These are phyloP conservation scores for Cordylochernes scorpioides DNA, from an alignment of 2,888 invertebrate species.

Conservation along the genomic window DNA sequence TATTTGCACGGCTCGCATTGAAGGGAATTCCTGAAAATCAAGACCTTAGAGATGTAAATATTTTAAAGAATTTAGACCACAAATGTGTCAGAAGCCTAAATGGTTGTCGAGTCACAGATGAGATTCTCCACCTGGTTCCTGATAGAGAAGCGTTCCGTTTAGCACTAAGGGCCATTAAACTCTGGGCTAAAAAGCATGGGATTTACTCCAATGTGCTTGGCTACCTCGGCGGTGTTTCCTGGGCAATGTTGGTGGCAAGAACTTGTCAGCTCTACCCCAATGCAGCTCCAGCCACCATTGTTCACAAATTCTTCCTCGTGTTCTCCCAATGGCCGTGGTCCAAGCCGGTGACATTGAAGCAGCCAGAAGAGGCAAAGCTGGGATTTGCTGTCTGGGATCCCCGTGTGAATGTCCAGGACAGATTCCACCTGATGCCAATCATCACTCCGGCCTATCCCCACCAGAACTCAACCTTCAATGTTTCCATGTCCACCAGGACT, in stretches of 20 bases:
- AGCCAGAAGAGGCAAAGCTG: slow-evolving; percentile 56
- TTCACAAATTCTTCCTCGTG: slow-evolving; percentile 92
- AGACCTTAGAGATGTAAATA: slow-evolving; percentile 57
- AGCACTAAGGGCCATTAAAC: slow-evolving; percentile 71
- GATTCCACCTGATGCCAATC: slow-evolving; percentile 93
- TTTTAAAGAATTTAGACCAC: slow-evolving; percentile 82
- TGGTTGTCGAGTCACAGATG: slow-evolving; percentile 93
- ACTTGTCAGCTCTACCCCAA: slow-evolving; percentile 96
- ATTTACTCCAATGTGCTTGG: slow-evolving; percentile 95
- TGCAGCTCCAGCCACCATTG: slow-evolving; percentile 69
- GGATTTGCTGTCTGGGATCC: slow-evolving; percentile 95
- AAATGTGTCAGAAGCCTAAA: slow-evolving; percentile 88
- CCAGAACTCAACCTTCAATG: slow-evolving; percentile 96
- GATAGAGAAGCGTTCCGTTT: slow-evolving; percentile 76
- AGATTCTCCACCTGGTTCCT: slow-evolving; percentile 80
- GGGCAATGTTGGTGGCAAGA: slow-evolving; percentile 96
- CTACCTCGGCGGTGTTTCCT: slow-evolving; percentile 89
- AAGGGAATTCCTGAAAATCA: slow-evolving; percentile 72
- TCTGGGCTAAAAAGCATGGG: slow-evolving; percentile 91
- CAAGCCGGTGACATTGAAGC: slow-evolving; percentile 78
- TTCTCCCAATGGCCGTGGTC: slow-evolving; percentile 99
- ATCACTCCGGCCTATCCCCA: slow-evolving; percentile 98
- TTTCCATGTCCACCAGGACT: slow-evolving; percentile 63
- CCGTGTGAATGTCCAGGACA: slow-evolving; percentile 48
- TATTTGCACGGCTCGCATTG: slow-evolving; percentile 73